phyloP scores from a whole-genome alignment of 2,888 invertebrate genomes.

The Deladenus siricidicola region DNA sequence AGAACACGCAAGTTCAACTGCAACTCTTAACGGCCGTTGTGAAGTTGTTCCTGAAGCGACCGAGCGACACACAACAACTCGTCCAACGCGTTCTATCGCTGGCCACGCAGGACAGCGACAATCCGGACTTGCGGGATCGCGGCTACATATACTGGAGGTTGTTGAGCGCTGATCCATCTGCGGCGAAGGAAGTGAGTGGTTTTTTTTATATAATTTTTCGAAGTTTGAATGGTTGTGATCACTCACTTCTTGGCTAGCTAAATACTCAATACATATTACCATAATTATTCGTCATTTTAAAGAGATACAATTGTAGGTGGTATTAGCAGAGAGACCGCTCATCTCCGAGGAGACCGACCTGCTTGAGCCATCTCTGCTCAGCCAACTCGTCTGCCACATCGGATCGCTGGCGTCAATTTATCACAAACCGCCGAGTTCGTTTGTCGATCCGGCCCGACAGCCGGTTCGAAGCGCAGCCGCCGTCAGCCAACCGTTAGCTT shows the following conservation, averaged over 20 bases:
- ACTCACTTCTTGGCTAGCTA: too few relatives aligned
- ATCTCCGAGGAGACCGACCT: slow-evolving; percentile 98
- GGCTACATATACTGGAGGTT: slow-evolving; percentile 99
- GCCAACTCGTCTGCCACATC: slow-evolving; percentile 96
- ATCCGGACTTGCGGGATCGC: slow-evolving; percentile 92
- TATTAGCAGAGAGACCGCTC: slow-evolving; percentile 93
- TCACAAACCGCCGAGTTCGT: slow-evolving; percentile 96
- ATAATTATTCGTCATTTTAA: background rate
- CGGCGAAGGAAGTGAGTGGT: slow-evolving; percentile 76
- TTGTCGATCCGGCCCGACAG: slow-evolving; percentile 72
- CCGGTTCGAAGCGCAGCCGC: slow-evolving; percentile 30
- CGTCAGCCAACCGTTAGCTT: background rate
- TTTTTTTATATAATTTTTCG: background rate
- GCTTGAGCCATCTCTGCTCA: slow-evolving; percentile 87
- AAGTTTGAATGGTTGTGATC: background rate
- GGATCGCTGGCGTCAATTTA: slow-evolving; percentile 95
- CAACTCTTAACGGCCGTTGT: slow-evolving; percentile 95
- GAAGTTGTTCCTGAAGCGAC: slow-evolving; percentile 91
- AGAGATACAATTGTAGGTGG: slow-evolving; percentile 58
- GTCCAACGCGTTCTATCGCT: slow-evolving; percentile 74
- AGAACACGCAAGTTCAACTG: slow-evolving; percentile 85
- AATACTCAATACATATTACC: background rate
- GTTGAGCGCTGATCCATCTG: slow-evolving; percentile 94
- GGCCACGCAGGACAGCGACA: slow-evolving; percentile 72
- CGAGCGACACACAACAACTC: slow-evolving; percentile 93